Conservation (phyloP, 2,113 vertebrate genomes). For the Eolophus roseicapilla region DNA sequence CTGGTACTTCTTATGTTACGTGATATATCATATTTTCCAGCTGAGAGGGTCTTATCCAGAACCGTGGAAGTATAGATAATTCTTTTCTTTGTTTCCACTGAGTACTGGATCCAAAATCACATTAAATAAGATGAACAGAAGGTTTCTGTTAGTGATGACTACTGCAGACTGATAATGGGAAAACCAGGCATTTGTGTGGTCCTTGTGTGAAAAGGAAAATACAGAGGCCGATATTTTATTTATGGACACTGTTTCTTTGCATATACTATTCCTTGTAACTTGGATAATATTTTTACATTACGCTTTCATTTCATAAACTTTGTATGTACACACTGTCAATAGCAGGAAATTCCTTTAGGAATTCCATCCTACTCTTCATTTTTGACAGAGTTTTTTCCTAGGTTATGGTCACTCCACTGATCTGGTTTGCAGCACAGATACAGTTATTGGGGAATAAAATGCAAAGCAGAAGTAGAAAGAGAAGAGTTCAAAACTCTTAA, state of each 20-base stretch:
- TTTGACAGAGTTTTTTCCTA: neutral
- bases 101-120: neutral
- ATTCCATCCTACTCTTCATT: neutral
- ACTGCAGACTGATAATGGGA: neutral
- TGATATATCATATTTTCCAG: conserved; percentile 49
- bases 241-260: neutral
- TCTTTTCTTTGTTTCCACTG: conserved; percentile 25
- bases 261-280: neutral
- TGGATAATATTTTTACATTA: neutral
- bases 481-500: neutral
- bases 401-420: neutral
- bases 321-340: neutral
- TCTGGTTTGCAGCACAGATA: neutral
- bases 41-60: conserved; percentile 32
- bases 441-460: neutral
- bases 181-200: neutral
- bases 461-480: neutral
- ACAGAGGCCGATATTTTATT: neutral
- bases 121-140: conserved; percentile 26
- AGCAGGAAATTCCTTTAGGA: neutral
- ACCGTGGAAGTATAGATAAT: conserved; percentile 23
- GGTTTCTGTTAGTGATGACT: neutral
- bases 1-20: neutral
- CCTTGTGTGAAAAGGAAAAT: neutral
- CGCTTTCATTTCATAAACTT: neutral